Base-by-base conservation (phyloP, 2,888 invertebrate genomes). In the Beris morrisii region DNA sequence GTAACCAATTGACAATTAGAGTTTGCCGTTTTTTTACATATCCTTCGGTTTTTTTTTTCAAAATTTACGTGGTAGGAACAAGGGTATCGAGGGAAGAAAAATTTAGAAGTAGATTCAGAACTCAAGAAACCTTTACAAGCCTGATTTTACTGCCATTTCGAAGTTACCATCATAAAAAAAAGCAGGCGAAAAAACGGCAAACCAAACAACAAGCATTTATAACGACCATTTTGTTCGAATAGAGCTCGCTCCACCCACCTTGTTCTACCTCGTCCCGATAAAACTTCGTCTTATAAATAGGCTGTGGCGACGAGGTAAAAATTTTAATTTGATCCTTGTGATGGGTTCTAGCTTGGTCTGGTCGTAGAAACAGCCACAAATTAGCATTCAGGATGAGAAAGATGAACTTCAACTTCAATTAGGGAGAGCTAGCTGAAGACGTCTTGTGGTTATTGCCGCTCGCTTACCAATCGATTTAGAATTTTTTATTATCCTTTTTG, bases 1-100 rank as follows among this genome's bases (percentile, higher is more conserved):
- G 6, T 52, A 50, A 54, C 59, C 67, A 64, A 64, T 64, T 67
- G 67, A 64, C 64, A 64, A 67, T 64, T 67, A 50, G 44, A 50
- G 31, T 38, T 38, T 38, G 38, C 38, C 44, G 43, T 64, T 38
- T 43, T 43, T 31, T 52, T 7, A 38, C 38, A 38, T 38, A 5
- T 38, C 15, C 12, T n/a, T 38, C 4, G 38, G 38, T 1, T 32
- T 55, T 55, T 55, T 55, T 38, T 38, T 38, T 3, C 32, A 32
- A 38, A 38, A 38, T 3, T 38, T 22, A 22, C 22, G 22, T 22
- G 22, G 22, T 22, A 22, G 22, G 22, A 22, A 22, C 22, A 22
- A 22, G 22, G 22, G 22, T 22, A 22, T 22, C 22, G 3, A 22
- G 22, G 22, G 4, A 38, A 38, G 38, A 38, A 38, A 38, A 38